phyloP scores from a whole-genome alignment of 2,797 vertebrate genomes.

The Choloepus didactylus region DNA sequence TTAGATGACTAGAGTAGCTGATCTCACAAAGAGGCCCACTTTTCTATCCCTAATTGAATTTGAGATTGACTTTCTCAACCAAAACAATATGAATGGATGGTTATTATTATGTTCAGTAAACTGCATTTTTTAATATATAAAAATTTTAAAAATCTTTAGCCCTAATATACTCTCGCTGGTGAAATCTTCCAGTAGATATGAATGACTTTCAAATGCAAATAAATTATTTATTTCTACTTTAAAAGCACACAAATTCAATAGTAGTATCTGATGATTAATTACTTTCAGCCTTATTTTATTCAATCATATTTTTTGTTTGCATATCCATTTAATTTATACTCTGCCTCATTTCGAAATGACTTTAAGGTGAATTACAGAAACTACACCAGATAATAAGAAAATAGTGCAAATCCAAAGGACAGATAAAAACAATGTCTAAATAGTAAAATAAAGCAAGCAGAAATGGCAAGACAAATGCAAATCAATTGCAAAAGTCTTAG shows the following conservation, averaged over 20 bases:
- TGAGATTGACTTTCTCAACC: constrained; percentile 63
- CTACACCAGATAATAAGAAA: neutral
- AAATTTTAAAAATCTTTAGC: constrained; percentile 10
- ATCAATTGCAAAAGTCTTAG: neutral
- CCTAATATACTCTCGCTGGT: neutral
- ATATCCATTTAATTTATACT: neutral
- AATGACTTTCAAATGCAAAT: constrained; percentile 24
- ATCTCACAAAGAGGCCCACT: constrained; percentile 60
- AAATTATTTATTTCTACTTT: constrained; percentile 35
- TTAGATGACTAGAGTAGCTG: constrained; percentile 50
- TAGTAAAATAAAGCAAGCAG: neutral
- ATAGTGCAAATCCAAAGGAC: neutral
- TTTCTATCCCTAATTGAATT: constrained; percentile 63
- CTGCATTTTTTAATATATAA: neutral
- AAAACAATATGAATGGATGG: neutral
- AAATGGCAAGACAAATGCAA: neutral
- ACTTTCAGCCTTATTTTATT: neutral
- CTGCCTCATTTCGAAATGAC: neutral
- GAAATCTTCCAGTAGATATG: neutral
- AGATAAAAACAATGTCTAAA: neutral
- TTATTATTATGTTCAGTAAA: neutral
- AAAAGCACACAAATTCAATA: neutral
- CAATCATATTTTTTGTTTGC: neutral
- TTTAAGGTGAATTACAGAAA: neutral
- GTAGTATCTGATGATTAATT: neutral